These are phyloP conservation scores for Campoplex nolae DNA, from an alignment of 2,888 invertebrate species.

Conservation along the genomic window DNA sequence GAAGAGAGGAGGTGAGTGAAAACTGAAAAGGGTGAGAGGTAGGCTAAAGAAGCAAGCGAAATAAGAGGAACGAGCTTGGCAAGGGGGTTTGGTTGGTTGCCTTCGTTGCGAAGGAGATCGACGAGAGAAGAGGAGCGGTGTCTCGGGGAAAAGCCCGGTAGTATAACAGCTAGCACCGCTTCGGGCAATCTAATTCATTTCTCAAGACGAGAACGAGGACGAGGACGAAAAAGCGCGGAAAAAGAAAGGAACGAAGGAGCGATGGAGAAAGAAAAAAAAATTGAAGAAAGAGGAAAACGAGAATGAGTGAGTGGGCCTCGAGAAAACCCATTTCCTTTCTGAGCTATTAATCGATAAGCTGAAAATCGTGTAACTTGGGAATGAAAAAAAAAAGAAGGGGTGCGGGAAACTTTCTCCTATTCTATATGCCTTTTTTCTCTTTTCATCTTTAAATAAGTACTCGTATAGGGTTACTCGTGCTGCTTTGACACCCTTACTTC, in stretches of 20 bases:
- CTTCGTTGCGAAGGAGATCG: slow-evolving; percentile 59
- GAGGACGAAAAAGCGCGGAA: slow-evolving; percentile 49
- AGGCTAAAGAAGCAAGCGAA: slow-evolving; percentile 57
- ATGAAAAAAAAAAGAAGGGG: slow-evolving; percentile 49
- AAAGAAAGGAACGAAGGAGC: slow-evolving; percentile 33
- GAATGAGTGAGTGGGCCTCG: slow-evolving; percentile 48
- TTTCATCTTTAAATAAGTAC: slow-evolving; percentile 38
- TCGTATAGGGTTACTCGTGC: slow-evolving; percentile 54
- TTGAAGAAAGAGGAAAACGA: slow-evolving; percentile 52
- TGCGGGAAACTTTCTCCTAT: slow-evolving; percentile 47
- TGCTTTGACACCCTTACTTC: slow-evolving; percentile 44
- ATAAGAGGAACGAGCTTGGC: slow-evolving; percentile 57
- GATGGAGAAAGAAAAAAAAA: slow-evolving; percentile 30
- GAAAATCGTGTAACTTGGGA: slow-evolving; percentile 67
- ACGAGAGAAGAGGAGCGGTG: slow-evolving; percentile 56
- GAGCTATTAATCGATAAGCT: slow-evolving; percentile 70
- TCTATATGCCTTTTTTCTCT: slow-evolving; percentile 20
- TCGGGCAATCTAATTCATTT: slow-evolving; percentile 69
- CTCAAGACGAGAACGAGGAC: slow-evolving; percentile 63
- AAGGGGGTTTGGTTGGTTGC: slow-evolving; percentile 40
- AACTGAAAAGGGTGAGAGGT: slow-evolving; percentile 34
- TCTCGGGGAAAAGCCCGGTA: slow-evolving; percentile 60
- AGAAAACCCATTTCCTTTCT: slow-evolving; percentile 69
- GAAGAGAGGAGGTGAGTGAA: slow-evolving; percentile 33
- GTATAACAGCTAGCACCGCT: slow-evolving; percentile 51